Evolutionary conservation across 1,140 invertebrate species (phyloP).

Genomic region (Neodiprion fabricii): DNA sequence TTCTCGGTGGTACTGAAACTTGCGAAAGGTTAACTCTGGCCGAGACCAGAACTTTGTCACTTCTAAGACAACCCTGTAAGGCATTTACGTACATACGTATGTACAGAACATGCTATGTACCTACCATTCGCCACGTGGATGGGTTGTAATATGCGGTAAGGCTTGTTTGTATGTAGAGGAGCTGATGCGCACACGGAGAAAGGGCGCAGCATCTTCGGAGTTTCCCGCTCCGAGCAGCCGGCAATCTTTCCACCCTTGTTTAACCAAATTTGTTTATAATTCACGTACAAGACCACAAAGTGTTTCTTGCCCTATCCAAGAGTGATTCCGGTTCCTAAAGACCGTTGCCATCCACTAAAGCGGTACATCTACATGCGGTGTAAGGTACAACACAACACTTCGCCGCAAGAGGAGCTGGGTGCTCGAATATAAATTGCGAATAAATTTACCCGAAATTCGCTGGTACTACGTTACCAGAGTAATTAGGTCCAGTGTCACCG

Average conservation of each 20-base stretch:
- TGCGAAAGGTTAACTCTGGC: neutral
- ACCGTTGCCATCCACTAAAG: too few relatives aligned
- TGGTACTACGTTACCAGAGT: too few relatives aligned
- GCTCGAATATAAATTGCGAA: too few relatives aligned
- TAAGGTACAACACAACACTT: too few relatives aligned
- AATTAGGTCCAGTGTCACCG: too few relatives aligned
- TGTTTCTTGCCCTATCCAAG: conserved; percentile 4
- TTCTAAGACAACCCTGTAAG: neutral
- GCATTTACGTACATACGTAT: neutral
- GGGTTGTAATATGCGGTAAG: neutral
- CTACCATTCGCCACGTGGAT: too few relatives aligned
- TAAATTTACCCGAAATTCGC: too few relatives aligned
- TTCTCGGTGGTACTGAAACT: neutral
- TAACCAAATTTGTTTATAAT: conserved; percentile 8
- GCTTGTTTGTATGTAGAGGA: conserved; percentile 28
- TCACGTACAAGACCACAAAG: neutral
- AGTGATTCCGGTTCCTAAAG: neutral
- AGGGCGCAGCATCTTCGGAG: too few relatives aligned
- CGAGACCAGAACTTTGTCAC: conserved; percentile 1
- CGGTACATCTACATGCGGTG: too few relatives aligned
- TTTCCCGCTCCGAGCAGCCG: neutral
- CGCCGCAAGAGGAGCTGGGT: too few relatives aligned
- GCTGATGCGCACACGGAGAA: conserved; percentile 9
- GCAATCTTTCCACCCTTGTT: neutral
- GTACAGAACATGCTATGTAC: too few relatives aligned